A percentile compares a stretch with the other conserved stretches of the same genome.
Evolutionary conservation across 2,113 vertebrate genomes (phyloP).

Genomic region (Hirundichthys speculiger): DNA sequence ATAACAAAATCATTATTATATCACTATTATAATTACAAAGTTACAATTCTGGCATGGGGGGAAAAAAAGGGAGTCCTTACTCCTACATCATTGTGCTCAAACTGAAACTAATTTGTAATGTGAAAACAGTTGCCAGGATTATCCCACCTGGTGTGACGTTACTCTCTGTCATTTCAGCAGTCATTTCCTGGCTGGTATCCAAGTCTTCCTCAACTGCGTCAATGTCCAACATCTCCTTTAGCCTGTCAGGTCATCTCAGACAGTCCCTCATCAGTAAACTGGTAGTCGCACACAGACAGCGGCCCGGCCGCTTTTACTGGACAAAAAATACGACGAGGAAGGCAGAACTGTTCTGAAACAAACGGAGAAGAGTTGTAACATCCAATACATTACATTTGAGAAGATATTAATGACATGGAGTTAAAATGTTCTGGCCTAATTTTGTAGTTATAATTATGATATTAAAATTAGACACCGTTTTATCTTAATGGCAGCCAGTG

Average conservation of each 20-base stretch:
- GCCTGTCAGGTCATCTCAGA: slow-evolving; percentile 71
- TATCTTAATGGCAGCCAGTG: too few species aligned
- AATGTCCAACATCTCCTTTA: slow-evolving; percentile 81
- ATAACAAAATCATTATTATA: too few species aligned
- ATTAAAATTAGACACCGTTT: too few species aligned
- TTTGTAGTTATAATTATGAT: too few species aligned
- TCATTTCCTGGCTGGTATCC: slow-evolving; percentile 64
- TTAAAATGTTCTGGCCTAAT: too few species aligned
- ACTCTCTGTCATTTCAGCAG: slow-evolving; percentile 17
- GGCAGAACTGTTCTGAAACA: slow-evolving; percentile 42
- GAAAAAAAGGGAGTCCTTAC: background rate
- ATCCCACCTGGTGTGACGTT: slow-evolving; percentile 26
- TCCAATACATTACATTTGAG: background rate
- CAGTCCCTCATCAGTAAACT: slow-evolving; percentile 75
- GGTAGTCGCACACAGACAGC: slow-evolving; percentile 79
- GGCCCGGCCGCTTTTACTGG: slow-evolving; percentile 48
- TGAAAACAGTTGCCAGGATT: too few species aligned
- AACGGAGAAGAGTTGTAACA: background rate
- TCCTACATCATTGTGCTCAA: background rate
- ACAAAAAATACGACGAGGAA: slow-evolving; percentile 76
- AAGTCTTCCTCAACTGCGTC: slow-evolving; percentile 61
- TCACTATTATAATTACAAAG: too few species aligned
- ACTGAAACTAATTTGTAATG: too few species aligned
- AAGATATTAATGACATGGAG: background rate
- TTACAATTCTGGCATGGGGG: too few species aligned